Percentiles rank a stretch among this genome's conserved stretches.
phyloP scores from a whole-genome alignment of 2,113 vertebrate species.

The Phasianus colchicus region DNA sequence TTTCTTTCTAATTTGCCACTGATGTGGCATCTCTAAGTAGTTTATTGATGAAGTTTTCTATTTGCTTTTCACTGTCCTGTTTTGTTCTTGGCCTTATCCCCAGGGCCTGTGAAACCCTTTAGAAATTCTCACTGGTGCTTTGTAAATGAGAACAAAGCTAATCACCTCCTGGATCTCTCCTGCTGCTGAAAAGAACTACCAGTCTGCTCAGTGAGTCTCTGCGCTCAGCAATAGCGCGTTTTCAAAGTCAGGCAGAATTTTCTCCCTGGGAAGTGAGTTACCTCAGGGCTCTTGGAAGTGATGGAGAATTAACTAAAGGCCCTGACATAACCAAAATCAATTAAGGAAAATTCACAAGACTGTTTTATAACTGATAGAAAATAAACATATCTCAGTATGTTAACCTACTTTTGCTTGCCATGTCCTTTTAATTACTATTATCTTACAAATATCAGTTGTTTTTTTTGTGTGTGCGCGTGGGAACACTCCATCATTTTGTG shows the following conservation, averaged over 20 bases:
- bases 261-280: constrained; percentile 35
- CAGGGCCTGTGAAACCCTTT: constrained; percentile 64
- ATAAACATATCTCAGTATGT: neutral
- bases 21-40: constrained; percentile 66
- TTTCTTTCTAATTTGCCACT: constrained; percentile 66
- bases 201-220: constrained; percentile 39
- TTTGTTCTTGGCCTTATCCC: constrained; percentile 72
- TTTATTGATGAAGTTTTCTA: constrained; percentile 68
- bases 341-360: constrained; percentile 44
- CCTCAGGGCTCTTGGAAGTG: constrained; percentile 47
- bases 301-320: constrained; percentile 56
- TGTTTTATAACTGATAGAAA: constrained; percentile 44
- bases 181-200: constrained; percentile 63
- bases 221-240: constrained; percentile 48
- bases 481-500: neutral
- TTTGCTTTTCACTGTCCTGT: constrained; percentile 66
- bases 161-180: constrained; percentile 70
- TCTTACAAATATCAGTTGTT: neutral
- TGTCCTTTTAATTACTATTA: neutral
- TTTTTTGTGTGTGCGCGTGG: neutral
- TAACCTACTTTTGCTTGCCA: constrained; percentile 41
- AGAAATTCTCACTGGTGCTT: constrained; percentile 66
- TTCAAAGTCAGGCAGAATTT: constrained; percentile 59
- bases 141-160: constrained; percentile 73
- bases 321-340: constrained; percentile 49